Evolutionary conservation across 2,113 vertebrate species (phyloP).

Genomic region (Phylloscopus trochilus): DNA sequence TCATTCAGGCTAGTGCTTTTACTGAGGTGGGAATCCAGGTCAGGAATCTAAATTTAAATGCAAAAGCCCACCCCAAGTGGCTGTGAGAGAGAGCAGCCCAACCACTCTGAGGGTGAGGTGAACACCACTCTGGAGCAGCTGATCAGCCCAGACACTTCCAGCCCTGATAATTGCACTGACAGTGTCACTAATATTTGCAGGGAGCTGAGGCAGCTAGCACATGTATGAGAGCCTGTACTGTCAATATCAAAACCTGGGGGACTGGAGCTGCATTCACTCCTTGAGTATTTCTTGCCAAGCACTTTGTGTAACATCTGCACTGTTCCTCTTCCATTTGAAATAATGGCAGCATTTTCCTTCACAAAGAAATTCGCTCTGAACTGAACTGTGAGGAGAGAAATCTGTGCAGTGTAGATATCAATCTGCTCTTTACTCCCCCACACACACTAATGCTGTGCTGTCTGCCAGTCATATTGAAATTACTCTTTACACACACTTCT

Average conservation of each 20-base stretch:
- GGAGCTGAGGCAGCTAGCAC: background rate
- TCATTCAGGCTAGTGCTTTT: background rate
- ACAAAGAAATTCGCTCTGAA: background rate
- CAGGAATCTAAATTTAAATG: background rate
- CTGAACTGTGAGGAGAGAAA: background rate
- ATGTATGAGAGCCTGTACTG: rapidly evolving
- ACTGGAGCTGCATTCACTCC: background rate
- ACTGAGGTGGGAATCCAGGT: background rate
- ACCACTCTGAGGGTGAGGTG: background rate
- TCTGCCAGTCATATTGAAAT: background rate
- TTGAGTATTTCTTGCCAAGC: background rate
- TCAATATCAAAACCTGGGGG: background rate
- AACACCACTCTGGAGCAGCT: background rate
- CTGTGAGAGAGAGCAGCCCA: background rate
- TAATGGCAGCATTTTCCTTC: background rate
- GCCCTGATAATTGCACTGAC: background rate
- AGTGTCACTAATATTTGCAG: background rate
- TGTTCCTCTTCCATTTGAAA: background rate
- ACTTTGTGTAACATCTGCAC: background rate
- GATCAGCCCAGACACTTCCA: background rate
- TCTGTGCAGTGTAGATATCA: background rate
- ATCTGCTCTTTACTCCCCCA: background rate
- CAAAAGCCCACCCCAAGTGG: background rate
- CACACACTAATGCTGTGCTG: background rate
- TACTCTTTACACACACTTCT: background rate